Conservation (phyloP, 2,888 invertebrate genomes). For the Nomada fabriciana region DNA sequence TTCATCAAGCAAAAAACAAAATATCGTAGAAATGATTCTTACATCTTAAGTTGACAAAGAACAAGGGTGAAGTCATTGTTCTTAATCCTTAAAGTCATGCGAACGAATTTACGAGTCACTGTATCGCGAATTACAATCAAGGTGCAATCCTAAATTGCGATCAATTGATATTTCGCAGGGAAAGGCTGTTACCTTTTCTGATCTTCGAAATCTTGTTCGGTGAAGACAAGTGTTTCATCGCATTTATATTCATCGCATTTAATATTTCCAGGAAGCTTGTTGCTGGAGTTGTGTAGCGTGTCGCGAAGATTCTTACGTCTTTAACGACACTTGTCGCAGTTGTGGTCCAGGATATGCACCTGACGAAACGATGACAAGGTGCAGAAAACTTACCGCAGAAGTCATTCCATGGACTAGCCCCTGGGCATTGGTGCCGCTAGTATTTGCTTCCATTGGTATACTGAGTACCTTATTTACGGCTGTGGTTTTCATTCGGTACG, state of each 20-base stretch:
- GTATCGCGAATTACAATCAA: no score
- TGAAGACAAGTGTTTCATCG: no score
- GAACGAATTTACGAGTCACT: no score
- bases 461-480: conserved; percentile 87
- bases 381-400: conserved; percentile 86
- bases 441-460: conserved; percentile 88
- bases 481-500: conserved; percentile 87
- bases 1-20: no score
- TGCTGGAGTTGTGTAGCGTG: conserved; percentile 91
- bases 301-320: conserved; percentile 87
- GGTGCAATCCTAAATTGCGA: no score
- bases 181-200: no score
- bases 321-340: conserved; percentile 87
- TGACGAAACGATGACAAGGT: conserved; percentile 85
- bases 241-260: background rate
- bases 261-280: conserved; percentile 86
- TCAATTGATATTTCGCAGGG: no score
- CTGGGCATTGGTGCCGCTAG: conserved; percentile 88
- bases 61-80: no score
- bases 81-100: no score
- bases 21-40: no score
- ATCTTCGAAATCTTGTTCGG: no score
- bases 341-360: conserved; percentile 87
- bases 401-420: conserved; percentile 88
- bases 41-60: no score